A percentile compares a stretch with the other conserved stretches of the same genome.
phyloP scores from a whole-genome alignment of 2,888 invertebrate genomes.

The Perdita meconis region DNA sequence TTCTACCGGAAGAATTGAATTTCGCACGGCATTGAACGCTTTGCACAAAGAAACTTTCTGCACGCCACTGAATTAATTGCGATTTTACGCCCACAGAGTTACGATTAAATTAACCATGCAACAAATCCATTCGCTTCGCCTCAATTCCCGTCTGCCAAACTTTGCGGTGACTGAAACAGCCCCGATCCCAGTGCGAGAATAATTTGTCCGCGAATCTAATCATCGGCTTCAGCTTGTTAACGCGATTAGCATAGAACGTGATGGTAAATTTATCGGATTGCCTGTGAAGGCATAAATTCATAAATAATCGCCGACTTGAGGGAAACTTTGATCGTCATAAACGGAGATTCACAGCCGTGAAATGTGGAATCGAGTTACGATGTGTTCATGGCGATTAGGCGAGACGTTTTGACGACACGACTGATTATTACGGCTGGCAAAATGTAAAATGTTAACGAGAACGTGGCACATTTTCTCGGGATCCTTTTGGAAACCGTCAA shows the following conservation, averaged over 20 bases:
- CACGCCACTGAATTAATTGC: neutral
- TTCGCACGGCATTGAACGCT: constrained; percentile 16
- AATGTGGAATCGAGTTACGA: too few relatives aligned
- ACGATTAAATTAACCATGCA: neutral
- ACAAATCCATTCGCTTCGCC: neutral
- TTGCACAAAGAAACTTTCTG: neutral
- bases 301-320: constrained; percentile 9
- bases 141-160: too few relatives aligned
- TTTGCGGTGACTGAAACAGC: too few relatives aligned
- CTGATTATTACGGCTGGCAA: too few relatives aligned
- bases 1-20: constrained; percentile 14
- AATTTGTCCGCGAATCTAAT: neutral
- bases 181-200: too few relatives aligned
- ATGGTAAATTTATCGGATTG: constrained; percentile 9
- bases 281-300: constrained; percentile 22
- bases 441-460: too few relatives aligned
- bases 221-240: neutral
- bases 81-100: neutral
- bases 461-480: too few relatives aligned
- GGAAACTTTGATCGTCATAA: neutral
- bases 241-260: neutral
- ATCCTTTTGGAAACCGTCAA: too few relatives aligned
- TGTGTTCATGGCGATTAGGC: too few relatives aligned
- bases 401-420: too few relatives aligned
- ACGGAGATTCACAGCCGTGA: neutral